Evolutionary conservation across 2,888 invertebrate species (phyloP).

Genomic region (Zaprionus obscuricornis): DNA sequence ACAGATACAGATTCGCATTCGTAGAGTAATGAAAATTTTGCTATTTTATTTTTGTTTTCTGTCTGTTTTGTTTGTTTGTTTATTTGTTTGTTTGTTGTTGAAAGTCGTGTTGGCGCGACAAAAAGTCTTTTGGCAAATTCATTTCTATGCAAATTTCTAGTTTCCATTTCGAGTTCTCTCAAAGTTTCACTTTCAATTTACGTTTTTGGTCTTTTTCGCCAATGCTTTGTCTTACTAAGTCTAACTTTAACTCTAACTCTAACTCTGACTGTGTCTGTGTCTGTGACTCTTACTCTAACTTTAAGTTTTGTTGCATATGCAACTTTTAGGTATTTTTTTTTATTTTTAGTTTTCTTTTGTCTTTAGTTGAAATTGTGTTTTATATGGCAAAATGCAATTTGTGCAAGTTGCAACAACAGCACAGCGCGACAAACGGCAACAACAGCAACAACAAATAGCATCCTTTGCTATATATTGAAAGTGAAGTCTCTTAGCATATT

Average conservation of each 20-base stretch:
- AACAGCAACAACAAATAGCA: conserved; percentile 57
- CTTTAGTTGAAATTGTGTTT: conserved; percentile 72
- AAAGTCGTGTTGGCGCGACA: conserved; percentile 39
- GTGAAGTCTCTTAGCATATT: conserved; percentile 78
- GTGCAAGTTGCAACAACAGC: conserved; percentile 79
- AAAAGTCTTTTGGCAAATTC: conserved; percentile 73
- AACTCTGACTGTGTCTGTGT: no score
- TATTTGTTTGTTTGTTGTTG: no score
- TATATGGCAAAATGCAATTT: conserved; percentile 80
- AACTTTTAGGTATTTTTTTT: conserved; percentile 17
- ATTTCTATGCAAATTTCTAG: conserved; percentile 80
- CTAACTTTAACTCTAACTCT: background rate
- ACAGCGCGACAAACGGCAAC: conserved; percentile 75
- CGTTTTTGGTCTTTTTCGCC: conserved; percentile 61
- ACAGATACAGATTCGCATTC: no score
- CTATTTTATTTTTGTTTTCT: no score
- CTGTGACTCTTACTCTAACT: no score
- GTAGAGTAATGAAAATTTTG: no score
- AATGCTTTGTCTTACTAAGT: conserved; percentile 25
- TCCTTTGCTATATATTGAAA: conserved; percentile 79
- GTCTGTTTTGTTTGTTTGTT: no score
- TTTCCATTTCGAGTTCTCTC: conserved; percentile 69
- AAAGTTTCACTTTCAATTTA: conserved; percentile 75
- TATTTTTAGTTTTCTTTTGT: conserved; percentile 58
- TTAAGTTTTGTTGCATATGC: conserved; percentile 30